Evolutionary conservation across 2,888 invertebrate genomes (phyloP).

Genomic region (Spatulosminthurus flaviceps): DNA sequence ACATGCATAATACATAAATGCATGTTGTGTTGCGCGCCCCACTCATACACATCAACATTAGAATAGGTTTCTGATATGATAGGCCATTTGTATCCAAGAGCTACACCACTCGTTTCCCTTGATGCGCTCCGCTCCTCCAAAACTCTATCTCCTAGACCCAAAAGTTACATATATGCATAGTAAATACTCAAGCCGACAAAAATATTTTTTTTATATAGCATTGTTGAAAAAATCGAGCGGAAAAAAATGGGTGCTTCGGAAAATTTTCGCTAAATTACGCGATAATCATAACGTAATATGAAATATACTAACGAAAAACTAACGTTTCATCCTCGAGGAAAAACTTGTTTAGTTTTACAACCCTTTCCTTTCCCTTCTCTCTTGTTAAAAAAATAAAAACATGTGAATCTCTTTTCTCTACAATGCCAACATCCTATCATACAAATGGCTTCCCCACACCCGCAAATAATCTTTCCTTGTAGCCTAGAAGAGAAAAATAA

Average conservation of each 20-base stretch:
- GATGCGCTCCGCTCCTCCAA: conserved; percentile 16
- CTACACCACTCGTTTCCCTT: conserved; percentile 34
- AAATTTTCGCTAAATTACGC: conserved; percentile 24
- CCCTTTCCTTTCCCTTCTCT: neutral
- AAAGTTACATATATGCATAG: too few relatives aligned
- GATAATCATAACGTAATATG: conserved; percentile 29
- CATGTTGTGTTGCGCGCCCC: conserved; percentile 23
- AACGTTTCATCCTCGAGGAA: neutral
- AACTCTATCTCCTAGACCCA: conserved; percentile 28
- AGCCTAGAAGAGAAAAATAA: too few relatives aligned
- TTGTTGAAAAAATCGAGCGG: conserved; percentile 19
- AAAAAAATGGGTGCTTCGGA: conserved; percentile 6
- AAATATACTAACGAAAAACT: conserved; percentile 22
- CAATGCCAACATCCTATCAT: neutral
- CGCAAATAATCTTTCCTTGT: too few relatives aligned
- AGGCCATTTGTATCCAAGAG: conserved; percentile 44
- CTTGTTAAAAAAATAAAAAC: neutral
- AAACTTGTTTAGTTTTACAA: conserved; percentile 20
- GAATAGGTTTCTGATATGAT: conserved; percentile 37
- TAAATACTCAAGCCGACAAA: too few relatives aligned
- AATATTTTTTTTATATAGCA: neutral
- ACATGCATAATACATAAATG: conserved; percentile 46
- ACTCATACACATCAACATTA: conserved; percentile 34
- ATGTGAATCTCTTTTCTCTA: too few relatives aligned
- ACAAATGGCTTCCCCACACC: too few relatives aligned